Evolutionary conservation across 2,113 vertebrate genomes (phyloP), one percentile per base, ranked within the genome.

Genomic region (Myotis brandtii): DNA sequence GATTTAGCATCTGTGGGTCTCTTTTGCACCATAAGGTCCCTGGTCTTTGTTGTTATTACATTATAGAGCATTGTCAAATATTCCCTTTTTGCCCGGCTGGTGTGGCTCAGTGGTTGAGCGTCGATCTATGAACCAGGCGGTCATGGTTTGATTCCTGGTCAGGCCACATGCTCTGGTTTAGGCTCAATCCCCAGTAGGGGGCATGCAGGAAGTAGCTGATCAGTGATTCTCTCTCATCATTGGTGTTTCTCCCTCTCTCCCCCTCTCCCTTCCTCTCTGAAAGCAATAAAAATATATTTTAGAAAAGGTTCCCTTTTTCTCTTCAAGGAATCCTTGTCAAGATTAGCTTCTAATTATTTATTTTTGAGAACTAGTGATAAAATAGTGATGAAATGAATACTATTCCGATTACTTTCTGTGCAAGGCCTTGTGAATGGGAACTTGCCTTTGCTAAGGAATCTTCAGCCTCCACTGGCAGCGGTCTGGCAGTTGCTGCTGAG

Each of bases 321-420:
- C 67, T 83, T 94, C 59, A 75, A 87, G 54, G 43, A 81, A 52
- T 54, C 18, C 25, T 86, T 93, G 59, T 30, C 27, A 86, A 77
- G 67, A 83, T 86, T 72, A 77, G 9, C 43, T 70, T 89, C 37
- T 59, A 70, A 67, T 94, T 76, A 87, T 52, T 93, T 75, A 40
- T 62, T 90, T 94, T 94, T 69, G 89, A 94, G 93, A 75, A 70
- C 43, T 69, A 64, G 69, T 66, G 70, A 73, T 75, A 40, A 84
- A 81, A 95, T 67, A 46, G 16, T 86, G 25, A 43, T 77, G 75
- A 94, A 88, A 84, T 85, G 90, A 85, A 40, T 72, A 88, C 6
- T 37, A 32, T 85, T 94, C 25, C 69, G 32, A 52, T 18, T 27
- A 62, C 37, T 87, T 89, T 75, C 70, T 90, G 12, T n/a, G 14